A percentile compares a stretch with the other conserved stretches of the same genome.
Conservation (phyloP, 2,797 vertebrate genomes). For the Dryobates pubescens region DNA sequence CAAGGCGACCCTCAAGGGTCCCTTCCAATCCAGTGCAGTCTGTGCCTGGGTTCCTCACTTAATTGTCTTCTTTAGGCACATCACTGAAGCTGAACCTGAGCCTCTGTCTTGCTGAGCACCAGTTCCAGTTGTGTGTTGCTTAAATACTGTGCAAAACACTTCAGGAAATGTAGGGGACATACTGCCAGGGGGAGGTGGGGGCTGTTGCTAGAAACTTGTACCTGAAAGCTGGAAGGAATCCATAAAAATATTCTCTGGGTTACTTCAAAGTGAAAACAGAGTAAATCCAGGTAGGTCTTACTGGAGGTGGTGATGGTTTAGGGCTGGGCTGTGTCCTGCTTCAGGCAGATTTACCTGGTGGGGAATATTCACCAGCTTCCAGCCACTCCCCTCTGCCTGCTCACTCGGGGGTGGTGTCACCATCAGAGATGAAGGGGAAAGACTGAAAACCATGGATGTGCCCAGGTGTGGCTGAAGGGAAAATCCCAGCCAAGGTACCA, state of each 20-base stretch:
- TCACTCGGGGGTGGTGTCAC: background rate
- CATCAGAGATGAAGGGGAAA: background rate
- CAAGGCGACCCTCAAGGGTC: too few relatives aligned
- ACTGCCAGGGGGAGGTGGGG: background rate
- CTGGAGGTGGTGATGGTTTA: background rate
- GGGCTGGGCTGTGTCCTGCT: background rate
- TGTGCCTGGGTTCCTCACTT: background rate
- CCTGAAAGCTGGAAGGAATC: background rate
- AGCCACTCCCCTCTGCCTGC: background rate
- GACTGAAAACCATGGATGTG: accelerated
- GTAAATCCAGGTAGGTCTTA: background rate
- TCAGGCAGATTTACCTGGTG: background rate
- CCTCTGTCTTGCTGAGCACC: background rate
- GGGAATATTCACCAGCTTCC: accelerated
- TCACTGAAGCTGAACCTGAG: background rate
- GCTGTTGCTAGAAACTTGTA: background rate
- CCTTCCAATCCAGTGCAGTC: too few relatives aligned
- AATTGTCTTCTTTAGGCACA: background rate
- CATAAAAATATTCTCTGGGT: background rate
- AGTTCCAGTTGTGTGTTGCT: background rate
- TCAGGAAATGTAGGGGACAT: background rate
- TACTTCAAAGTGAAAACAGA: background rate
- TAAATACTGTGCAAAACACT: background rate
- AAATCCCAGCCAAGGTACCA: background rate
- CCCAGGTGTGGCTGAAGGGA: background rate